phyloP scores from a whole-genome alignment of 2,113 vertebrate genomes.

The Nansenia antarctica region DNA sequence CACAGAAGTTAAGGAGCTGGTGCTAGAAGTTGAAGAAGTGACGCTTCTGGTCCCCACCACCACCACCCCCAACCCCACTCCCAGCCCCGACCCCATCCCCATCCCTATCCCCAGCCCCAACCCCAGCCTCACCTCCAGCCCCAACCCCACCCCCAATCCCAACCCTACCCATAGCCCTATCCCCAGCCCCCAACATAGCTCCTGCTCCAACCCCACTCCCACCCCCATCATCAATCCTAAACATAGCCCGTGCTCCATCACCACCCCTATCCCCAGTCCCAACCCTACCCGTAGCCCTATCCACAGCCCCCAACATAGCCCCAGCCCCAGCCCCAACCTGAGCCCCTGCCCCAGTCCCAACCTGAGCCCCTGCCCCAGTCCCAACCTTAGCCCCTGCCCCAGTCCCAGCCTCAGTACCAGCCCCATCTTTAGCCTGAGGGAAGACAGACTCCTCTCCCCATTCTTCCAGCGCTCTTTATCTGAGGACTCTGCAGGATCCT shows the following conservation, averaged over 20 bases:
- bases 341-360: constrained; percentile 63
- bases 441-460: constrained; percentile 74
- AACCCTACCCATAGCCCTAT: background rate
- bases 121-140: background rate
- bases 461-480: constrained; percentile 80
- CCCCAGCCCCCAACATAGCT: background rate
- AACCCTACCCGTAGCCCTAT: background rate
- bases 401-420: constrained; percentile 37
- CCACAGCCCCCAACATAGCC: constrained; percentile 22
- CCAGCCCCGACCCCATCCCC: background rate
- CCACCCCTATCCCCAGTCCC: background rate
- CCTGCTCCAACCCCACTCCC: too few species aligned
- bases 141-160: constrained; percentile 11
- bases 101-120: background rate
- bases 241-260: background rate
- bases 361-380: constrained; percentile 33
- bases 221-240: constrained; percentile 5
- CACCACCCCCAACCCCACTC: constrained; percentile 8
- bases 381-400: constrained; percentile 8
- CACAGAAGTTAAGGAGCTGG: constrained; percentile 43
- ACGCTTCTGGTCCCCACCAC: background rate
- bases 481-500: constrained; percentile 81
- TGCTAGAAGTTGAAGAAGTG: constrained; percentile 36
- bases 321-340: constrained; percentile 45
- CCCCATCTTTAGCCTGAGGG: constrained; percentile 60